Evolutionary conservation across 1,140 invertebrate species (phyloP).

Genomic region (Mercenaria mercenaria): DNA sequence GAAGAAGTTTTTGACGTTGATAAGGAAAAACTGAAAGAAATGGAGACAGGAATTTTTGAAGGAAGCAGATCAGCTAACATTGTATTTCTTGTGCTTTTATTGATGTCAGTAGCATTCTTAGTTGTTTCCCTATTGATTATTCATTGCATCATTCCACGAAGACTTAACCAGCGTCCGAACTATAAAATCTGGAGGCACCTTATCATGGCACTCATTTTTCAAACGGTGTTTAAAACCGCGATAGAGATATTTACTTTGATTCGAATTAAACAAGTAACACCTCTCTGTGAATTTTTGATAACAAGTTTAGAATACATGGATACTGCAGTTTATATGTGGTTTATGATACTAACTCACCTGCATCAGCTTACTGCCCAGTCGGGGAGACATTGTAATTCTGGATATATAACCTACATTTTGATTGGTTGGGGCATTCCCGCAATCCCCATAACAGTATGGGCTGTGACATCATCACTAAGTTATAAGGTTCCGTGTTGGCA

Average conservation of each 20-base stretch:
- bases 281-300: constrained; percentile 29
- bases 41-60: neutral
- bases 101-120: constrained; percentile 9
- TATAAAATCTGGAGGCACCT: constrained; percentile 32
- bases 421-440: constrained; percentile 34
- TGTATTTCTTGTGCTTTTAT: neutral
- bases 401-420: constrained; percentile 29
- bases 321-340: neutral
- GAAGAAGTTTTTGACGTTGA: constrained; percentile 40
- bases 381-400: neutral
- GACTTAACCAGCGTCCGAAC: neutral
- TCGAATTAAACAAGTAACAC: neutral
- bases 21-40: neutral
- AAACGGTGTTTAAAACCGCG: neutral
- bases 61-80: neutral
- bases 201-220: neutral
- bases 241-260: neutral
- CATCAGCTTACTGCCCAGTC: neutral
- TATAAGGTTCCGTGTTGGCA: constrained; percentile 28
- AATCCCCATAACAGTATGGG: constrained; percentile 22
- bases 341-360: constrained; percentile 12
- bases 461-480: constrained; percentile 9
- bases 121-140: neutral
- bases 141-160: constrained; percentile 1
- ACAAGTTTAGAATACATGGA: neutral